Evolutionary conservation across 2,797 vertebrate species (phyloP), one percentile per base, ranked within the genome.

Genomic region (Sebastes paucispinis): DNA sequence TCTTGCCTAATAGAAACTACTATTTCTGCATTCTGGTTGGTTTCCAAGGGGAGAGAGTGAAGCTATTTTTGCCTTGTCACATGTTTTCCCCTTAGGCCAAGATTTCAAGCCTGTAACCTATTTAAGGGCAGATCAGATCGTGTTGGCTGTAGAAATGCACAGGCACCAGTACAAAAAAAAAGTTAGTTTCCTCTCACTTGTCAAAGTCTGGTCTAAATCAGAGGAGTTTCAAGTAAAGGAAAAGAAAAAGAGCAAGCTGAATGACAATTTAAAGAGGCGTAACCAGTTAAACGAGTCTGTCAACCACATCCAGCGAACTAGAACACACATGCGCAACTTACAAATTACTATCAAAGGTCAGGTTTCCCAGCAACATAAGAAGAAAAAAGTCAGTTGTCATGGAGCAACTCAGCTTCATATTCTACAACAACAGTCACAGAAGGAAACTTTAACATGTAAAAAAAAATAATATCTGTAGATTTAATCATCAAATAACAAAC

Each of bases 31-130:
- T 89, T 89, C 88, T 93, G 87, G 85, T 82, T 81, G 70, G 79
- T 87, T 87, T 93, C 93, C 85, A 90, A 80, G 75, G 86, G 92
- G 90, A 91, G 77, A 90, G 75, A 84, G 86, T 89, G 82, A 91
- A 78, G 91, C 94, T 94, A 95, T 95, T 95, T 95, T 93, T 92
- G 90, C 85, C 69, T 29, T 71, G 89, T 95, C 94, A 95, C 90
- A 91, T 95, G 92, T 90, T 92, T 90, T 87, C 91, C 92, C 89
- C 69, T 58, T 59, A 73, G 92, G 91, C 89, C 65, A 77, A 86
- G 62, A 85, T 90, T 88, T 93, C 85, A 88, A 91, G 89, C 82
- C 87, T 85, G 83, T 92, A 95, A 95, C 92, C 93, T 88, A 94
- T 92, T 94, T 93, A 85, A 93, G 64, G 67, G 68, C 54, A 86